These are phyloP conservation scores for Teleopsis dalmanni DNA, from an alignment of 1,140 invertebrate species.

Conservation along the genomic window DNA sequence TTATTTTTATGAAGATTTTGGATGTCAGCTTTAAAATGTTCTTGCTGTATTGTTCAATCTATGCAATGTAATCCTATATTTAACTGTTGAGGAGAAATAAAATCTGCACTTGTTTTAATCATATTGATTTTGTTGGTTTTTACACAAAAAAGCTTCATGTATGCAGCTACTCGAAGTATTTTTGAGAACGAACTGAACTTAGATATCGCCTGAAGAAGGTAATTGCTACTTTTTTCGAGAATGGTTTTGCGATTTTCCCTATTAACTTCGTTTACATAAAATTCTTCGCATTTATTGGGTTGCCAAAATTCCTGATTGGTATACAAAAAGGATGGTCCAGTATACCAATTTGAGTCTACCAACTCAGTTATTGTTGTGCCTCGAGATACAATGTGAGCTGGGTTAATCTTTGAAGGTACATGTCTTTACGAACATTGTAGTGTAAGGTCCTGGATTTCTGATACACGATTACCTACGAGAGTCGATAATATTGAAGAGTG, in stretches of 20 bases:
- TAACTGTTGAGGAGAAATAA: no score
- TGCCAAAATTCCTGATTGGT: background rate
- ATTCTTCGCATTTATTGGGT: background rate
- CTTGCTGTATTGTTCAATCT: no score
- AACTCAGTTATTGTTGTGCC: background rate
- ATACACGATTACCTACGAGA: slow-evolving; percentile 38
- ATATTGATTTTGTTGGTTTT: no score
- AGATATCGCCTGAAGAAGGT: no score
- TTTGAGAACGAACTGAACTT: no score
- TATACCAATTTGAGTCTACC: background rate
- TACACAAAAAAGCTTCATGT: no score
- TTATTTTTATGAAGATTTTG: no score
- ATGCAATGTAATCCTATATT: no score
- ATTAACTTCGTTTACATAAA: background rate
- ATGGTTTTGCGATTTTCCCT: background rate
- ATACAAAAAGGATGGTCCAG: background rate
- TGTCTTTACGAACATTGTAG: slow-evolving; percentile 23
- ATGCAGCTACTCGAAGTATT: no score
- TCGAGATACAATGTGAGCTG: slow-evolving; percentile 23
- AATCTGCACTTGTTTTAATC: no score
- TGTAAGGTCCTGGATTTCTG: slow-evolving; percentile 25
- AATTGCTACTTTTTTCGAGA: no score
- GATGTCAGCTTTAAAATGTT: no score
- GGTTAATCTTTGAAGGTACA: slow-evolving; percentile 27
- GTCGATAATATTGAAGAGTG: background rate